Base-by-base conservation (phyloP, 2,888 invertebrate genomes). In the Drosophila meridiana region DNA sequence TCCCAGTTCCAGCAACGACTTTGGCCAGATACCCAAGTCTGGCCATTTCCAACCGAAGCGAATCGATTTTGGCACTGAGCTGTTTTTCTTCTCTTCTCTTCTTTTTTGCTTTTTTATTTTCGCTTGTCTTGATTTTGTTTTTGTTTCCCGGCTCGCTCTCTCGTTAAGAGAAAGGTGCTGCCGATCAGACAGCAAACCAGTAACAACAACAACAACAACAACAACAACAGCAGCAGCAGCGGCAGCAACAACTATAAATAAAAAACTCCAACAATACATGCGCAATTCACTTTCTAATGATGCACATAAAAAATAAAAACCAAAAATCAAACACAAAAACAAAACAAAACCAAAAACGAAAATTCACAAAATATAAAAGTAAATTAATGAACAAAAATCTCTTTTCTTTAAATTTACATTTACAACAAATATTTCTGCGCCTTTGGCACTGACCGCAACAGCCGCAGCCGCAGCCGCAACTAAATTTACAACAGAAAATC, bases 31-130 rank as follows among this genome's bases (percentile, higher is more conserved):
- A 47, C 7, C 47, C 63, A 73, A 67, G n/a, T 26, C 34, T 64
- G 68, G 60, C 68, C 50, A 53, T 73, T 76, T 73, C 5, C 63
- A 76, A 59, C 70, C 77, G 69, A 66, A 70, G 60, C 80, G 71
- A 77, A 77, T 77, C 66, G 75, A 83, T 83, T 87, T 79, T 83
- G 81, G 87, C 89, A 76, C 70, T 84, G 64, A 48, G 43, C 58
- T 78, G 59, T 83, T 69, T 61, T 48, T 60, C 38, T 68, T 67
- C 64, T 43, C 40, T n/a, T 40, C 14, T 26, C 47, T 20, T 64
- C 48, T 58, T 6, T 13, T 4, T 26, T 20, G 43, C 58, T 42
- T 20, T 47, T 45, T 60, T 56, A 64, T 52, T 20, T 48, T 30
- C 6, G 58, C 57, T 59, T 38, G 47, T 60, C 47, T 69, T 45